phyloP scores from a whole-genome alignment of 2,888 invertebrate genomes.

The Oeneis ivallda region DNA sequence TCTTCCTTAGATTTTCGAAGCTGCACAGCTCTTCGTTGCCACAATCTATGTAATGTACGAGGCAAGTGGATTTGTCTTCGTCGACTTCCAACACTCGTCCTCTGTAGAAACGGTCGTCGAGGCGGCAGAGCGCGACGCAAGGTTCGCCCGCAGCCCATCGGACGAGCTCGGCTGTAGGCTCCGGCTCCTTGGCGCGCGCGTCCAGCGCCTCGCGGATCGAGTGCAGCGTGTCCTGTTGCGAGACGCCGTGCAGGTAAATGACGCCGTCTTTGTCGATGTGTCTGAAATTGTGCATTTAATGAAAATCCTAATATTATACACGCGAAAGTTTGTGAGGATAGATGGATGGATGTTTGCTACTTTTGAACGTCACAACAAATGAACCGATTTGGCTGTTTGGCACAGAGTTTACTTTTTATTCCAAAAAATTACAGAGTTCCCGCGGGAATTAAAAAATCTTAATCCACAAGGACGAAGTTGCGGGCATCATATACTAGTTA shows the following conservation, averaged over 20 bases:
- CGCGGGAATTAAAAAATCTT: too few species aligned
- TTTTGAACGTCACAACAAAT: too few species aligned
- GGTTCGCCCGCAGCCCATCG: slow-evolving; percentile 84
- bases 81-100: slow-evolving; percentile 80
- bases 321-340: too few species aligned
- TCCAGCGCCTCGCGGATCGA: slow-evolving; percentile 77
- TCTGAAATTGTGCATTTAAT: slow-evolving; percentile 53
- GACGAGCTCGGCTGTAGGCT: slow-evolving; percentile 69
- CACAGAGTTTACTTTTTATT: too few species aligned
- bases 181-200: slow-evolving; percentile 66
- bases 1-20: slow-evolving; percentile 81
- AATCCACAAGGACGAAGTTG: too few species aligned
- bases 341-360: too few species aligned
- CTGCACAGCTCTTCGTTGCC: slow-evolving; percentile 88
- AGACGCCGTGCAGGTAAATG: slow-evolving; percentile 65
- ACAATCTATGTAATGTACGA: slow-evolving; percentile 89
- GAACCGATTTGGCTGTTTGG: too few species aligned
- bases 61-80: slow-evolving; percentile 60
- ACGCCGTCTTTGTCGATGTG: slow-evolving; percentile 73
- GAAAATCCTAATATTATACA: too few species aligned
- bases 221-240: slow-evolving; percentile 64
- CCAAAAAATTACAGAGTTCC: too few species aligned
- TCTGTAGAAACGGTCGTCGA: slow-evolving; percentile 87
- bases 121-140: slow-evolving; percentile 85
- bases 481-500: too few species aligned